These are phyloP conservation scores for Ochropacha duplaris DNA, from an alignment of 2,888 invertebrate species.

Conservation along the genomic window DNA sequence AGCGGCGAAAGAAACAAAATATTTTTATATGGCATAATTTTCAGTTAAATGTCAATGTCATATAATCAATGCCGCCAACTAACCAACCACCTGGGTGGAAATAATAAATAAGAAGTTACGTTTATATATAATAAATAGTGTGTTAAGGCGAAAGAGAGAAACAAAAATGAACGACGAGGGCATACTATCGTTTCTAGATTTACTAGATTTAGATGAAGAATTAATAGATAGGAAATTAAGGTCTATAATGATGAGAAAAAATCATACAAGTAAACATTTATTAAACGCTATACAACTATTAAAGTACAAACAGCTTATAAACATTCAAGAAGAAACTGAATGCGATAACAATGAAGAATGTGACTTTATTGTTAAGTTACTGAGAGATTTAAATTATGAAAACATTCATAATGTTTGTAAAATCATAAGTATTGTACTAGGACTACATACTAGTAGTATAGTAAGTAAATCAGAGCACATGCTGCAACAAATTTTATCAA, in stretches of 20 bases:
- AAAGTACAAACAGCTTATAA: slow-evolving; percentile 71
- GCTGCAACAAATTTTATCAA: slow-evolving; percentile 64
- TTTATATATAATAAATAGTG: not conserved
- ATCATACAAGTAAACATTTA: slow-evolving; percentile 53
- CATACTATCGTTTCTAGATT: slow-evolving; percentile 60
- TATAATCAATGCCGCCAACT: no score
- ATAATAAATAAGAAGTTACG: no score
- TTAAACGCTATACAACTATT: slow-evolving; percentile 54
- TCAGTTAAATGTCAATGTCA: no score
- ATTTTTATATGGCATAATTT: no score
- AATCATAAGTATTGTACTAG: slow-evolving; percentile 54
- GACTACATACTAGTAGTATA: slow-evolving; percentile 50
- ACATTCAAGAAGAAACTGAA: slow-evolving; percentile 60
- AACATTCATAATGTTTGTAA: slow-evolving; percentile 56
- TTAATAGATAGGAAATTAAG: slow-evolving; percentile 61
- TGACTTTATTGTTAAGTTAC: slow-evolving; percentile 55
- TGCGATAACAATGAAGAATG: slow-evolving; percentile 66
- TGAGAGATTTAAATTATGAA: slow-evolving; percentile 41
- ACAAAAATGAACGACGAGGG: slow-evolving; percentile 37
- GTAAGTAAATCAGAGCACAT: slow-evolving; percentile 69
- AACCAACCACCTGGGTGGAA: no score
- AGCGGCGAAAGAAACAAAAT: no score
- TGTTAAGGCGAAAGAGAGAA: not conserved
- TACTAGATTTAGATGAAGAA: slow-evolving; percentile 72
- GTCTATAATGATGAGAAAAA: slow-evolving; percentile 51